These are phyloP conservation scores for Mola mola DNA, from an alignment of 2,113 vertebrate species.

Conservation along the genomic window DNA sequence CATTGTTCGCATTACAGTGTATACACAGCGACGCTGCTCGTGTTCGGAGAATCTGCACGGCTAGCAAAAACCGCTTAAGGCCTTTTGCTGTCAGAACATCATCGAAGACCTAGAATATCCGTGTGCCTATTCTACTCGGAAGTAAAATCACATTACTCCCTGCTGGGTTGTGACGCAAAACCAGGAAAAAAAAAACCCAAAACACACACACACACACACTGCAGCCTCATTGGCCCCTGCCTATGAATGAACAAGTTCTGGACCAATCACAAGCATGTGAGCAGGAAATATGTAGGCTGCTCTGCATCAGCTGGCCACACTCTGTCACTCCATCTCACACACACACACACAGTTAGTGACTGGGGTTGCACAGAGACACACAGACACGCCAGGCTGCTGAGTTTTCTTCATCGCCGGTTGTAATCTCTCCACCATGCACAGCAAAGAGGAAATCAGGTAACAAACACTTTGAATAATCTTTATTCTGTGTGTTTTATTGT, in stretches of 20 bases:
- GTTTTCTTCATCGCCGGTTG: neutral
- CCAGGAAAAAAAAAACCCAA: neutral
- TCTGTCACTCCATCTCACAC: conserved; percentile 13
- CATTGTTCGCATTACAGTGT: no score
- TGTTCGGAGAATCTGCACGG: no score
- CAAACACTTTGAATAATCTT: neutral
- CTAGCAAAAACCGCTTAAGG: no score
- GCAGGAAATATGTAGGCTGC: conserved; percentile 43
- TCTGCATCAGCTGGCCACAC: conserved; percentile 7
- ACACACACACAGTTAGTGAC: neutral
- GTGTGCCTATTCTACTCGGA: no score
- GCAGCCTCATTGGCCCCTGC: conserved; percentile 48
- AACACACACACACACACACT: conserved; percentile 8
- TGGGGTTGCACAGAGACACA: neutral
- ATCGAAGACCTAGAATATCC: no score
- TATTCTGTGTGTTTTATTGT: neutral
- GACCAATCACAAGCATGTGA: conserved; percentile 67
- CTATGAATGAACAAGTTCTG: conserved; percentile 49
- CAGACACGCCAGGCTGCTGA: neutral
- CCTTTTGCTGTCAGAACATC: no score
- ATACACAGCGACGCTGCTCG: no score
- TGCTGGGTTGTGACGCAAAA: neutral
- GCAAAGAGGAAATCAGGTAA: conserved; percentile 82
- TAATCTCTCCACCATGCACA: conserved; percentile 71
- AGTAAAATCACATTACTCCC: conserved; percentile 19